phyloP scores from a whole-genome alignment of 2,888 invertebrate genomes.

The Ornithoptera alexandrae region DNA sequence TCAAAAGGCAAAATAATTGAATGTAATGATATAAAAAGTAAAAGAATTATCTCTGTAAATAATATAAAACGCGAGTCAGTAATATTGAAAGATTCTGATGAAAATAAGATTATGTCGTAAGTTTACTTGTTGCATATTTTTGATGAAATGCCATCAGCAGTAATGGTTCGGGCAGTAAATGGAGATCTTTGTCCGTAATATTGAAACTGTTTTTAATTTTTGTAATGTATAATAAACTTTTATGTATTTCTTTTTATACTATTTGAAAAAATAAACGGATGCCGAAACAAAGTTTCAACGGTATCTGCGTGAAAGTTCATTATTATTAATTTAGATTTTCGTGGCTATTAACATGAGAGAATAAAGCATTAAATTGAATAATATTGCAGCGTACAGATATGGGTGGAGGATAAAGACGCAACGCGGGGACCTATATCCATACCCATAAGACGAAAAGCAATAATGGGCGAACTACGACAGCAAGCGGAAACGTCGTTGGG shows the following conservation, averaged over 20 bases:
- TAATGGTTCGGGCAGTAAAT: background rate
- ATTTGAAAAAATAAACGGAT: too few relatives aligned
- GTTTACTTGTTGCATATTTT: constrained; percentile 36
- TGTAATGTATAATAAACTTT: too few relatives aligned
- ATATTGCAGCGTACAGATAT: constrained; percentile 84
- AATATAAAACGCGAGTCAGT: constrained; percentile 30
- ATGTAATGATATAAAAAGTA: constrained; percentile 1
- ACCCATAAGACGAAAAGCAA: constrained; percentile 80
- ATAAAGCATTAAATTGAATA: background rate
- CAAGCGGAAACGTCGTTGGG: constrained; percentile 86
- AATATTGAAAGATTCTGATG: constrained; percentile 36
- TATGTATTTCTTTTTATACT: too few relatives aligned
- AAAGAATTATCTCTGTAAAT: background rate
- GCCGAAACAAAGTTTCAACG: too few relatives aligned
- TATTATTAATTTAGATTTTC: background rate
- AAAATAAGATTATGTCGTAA: constrained; percentile 47
- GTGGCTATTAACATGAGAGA: background rate
- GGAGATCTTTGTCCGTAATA: too few relatives aligned
- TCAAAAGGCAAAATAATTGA: constrained; percentile 1
- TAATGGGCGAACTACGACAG: constrained; percentile 83
- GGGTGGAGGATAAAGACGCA: constrained; percentile 90
- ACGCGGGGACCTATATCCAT: constrained; percentile 89
- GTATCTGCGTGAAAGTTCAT: background rate
- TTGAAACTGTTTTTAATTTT: too few relatives aligned
- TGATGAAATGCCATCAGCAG: background rate